Base-by-base conservation (phyloP, 2,888 invertebrate genomes). In the Netelia melanura region DNA sequence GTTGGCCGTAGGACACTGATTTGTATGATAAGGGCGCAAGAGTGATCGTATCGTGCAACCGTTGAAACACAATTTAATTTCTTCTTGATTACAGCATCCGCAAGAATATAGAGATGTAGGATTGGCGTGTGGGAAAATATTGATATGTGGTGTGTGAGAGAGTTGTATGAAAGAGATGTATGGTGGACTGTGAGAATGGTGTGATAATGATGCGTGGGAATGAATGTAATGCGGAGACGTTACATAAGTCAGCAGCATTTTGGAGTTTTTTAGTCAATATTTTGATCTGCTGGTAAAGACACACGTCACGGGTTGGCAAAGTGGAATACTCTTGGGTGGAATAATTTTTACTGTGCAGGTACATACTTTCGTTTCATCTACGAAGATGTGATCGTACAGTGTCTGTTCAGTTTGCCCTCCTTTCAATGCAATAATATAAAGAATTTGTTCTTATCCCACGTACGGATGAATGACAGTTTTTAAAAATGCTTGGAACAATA, bases 391-490 rank as follows among this genome's bases (percentile, higher is more conserved):
- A 65, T 85, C 52, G 38, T 84, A 80, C 0, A 85, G 11, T 48
- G 74, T 23, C 14, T 62, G 78, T 14, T 85, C 85, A 9, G 76
- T 85, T 80, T 82, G 79, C 21, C 86, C 84, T 38, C 70, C 82
- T 79, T 79, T 85, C 8, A 72, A 86, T 65, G 83, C 82, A 11
- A 86, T 67, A 17, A 86, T 71, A 17, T 85, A 71, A 23, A 83
- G 71, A 75, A 86, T 84, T 52, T 74, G 64, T 23, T 82, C 56
- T 38, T 84, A 11, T 58, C 43, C 67, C 38, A 86, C 81, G 61
- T 76, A 77, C 25, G 70, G 82, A 48, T 58, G 21, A 71, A 78
- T 78, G 17, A 10, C 23, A n/a, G n/a, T 43, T 72, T 75, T 74
- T 25, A 76, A 84, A 52, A 64, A 85, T 44, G 72, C 61, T 72